phyloP scores from a whole-genome alignment of 2,113 vertebrate species.

The Calyptomena viridis region DNA sequence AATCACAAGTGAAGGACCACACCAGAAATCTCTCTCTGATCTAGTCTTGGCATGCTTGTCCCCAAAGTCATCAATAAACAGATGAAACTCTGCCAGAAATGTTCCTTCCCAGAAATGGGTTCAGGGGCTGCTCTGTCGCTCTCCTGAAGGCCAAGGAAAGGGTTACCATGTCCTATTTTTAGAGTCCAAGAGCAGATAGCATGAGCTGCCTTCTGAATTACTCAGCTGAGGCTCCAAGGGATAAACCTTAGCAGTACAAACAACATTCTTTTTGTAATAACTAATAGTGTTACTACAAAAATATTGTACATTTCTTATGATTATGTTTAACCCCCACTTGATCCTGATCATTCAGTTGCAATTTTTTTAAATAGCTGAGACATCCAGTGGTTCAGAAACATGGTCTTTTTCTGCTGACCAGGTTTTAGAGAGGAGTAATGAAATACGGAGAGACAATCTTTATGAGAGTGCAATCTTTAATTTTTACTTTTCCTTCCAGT shows the following conservation, averaged over 20 bases:
- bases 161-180: neutral
- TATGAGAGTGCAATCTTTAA: neutral
- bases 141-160: neutral
- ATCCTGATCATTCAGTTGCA: rapidly evolving
- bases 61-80: neutral
- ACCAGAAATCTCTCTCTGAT: neutral
- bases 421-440: neutral
- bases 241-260: neutral
- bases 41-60: neutral
- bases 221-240: neutral
- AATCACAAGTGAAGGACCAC: neutral
- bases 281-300: neutral
- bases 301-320: neutral
- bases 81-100: neutral
- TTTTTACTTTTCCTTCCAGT: constrained; percentile 73
- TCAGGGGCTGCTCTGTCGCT: neutral
- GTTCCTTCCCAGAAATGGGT: neutral
- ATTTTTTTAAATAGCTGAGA: neutral
- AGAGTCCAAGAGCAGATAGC: neutral
- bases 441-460: neutral
- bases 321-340: neutral
- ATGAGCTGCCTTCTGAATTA: neutral
- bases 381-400: neutral
- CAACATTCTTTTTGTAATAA: neutral
- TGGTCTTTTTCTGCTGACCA: neutral